These are phyloP conservation scores for Drosophila orena DNA, from an alignment of 1,140 invertebrate species.

Conservation along the genomic window DNA sequence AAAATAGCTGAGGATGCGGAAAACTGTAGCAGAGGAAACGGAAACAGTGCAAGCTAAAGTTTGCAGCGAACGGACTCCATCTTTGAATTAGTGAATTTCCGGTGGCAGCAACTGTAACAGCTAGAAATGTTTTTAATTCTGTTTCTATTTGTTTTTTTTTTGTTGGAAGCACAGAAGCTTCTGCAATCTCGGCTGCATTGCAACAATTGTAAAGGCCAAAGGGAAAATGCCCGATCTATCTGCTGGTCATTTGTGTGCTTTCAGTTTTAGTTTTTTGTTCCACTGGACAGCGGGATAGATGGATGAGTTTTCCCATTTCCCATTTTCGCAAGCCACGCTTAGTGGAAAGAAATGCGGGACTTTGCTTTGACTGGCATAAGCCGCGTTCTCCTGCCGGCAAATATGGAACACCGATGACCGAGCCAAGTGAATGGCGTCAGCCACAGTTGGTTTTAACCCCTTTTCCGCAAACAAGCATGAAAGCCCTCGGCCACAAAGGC, in stretches of 20 bases:
- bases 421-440: slow-evolving; percentile 3
- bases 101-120: slow-evolving; percentile 41
- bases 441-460: slow-evolving; percentile 40
- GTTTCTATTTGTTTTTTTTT: slow-evolving; percentile 14
- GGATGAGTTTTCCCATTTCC: slow-evolving; percentile 12
- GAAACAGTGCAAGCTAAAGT: slow-evolving; percentile 64
- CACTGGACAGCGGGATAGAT: slow-evolving; percentile 3
- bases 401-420: slow-evolving; percentile 1
- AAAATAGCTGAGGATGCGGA: slow-evolving; percentile 14
- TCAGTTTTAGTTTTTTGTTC: slow-evolving; percentile 31
- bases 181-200: slow-evolving; percentile 26
- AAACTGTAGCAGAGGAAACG: slow-evolving; percentile 43
- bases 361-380: slow-evolving; percentile 41
- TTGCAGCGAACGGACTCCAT: slow-evolving; percentile 61
- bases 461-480: slow-evolving; percentile 23
- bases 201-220: slow-evolving; percentile 38
- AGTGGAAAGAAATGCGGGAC: slow-evolving; percentile 3
- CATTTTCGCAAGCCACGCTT: slow-evolving; percentile 4
- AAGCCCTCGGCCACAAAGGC: slow-evolving; percentile 33
- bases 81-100: slow-evolving; percentile 75
- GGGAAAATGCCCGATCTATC: slow-evolving; percentile 6
- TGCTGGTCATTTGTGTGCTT: slow-evolving; percentile 9
- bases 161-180: too few species aligned
- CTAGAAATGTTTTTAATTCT: slow-evolving; percentile 69
- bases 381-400: slow-evolving; percentile 9